Conservation (phyloP, 1,140 invertebrate genomes). For the Eriosoma lanigerum region DNA sequence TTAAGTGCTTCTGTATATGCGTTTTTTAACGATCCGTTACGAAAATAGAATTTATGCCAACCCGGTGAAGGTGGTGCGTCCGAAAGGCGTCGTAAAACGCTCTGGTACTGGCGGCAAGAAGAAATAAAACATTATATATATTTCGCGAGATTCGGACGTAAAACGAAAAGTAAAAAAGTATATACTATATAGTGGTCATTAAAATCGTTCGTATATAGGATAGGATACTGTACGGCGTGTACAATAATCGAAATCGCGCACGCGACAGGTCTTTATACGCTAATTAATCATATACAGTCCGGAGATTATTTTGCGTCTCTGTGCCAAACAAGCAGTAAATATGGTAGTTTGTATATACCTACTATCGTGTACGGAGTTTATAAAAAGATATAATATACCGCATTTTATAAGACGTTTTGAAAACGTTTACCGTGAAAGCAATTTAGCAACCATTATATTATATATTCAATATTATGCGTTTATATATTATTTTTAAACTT, state of each 20-base stretch:
- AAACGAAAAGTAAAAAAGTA: constrained; percentile 12
- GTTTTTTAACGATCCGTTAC: constrained; percentile 38
- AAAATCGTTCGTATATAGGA: not conserved
- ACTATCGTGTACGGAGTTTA: not conserved
- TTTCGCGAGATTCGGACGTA: not conserved
- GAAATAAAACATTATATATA: constrained; percentile 16
- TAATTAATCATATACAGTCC: constrained; percentile 40
- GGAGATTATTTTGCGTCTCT: not conserved
- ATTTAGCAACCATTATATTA: no score
- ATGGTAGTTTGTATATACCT: not conserved
- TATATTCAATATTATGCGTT: constrained; percentile 21
- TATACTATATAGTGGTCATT: constrained; percentile 14
- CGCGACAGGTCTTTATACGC: constrained; percentile 49
- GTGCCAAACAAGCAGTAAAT: constrained; percentile 28
- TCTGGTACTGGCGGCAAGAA: constrained; percentile 7
- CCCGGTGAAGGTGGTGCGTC: constrained; percentile 20
- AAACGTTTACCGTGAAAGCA: constrained; percentile 8
- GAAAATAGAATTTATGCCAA: constrained; percentile 43
- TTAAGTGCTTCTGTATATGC: not conserved
- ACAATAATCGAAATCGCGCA: constrained; percentile 48
- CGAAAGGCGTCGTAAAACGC: constrained; percentile 25
- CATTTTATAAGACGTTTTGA: not conserved
- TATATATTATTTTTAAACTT: constrained; percentile 1
- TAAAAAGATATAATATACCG: constrained; percentile 39
- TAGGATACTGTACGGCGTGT: not conserved